Percentiles rank a stretch among this genome's conserved stretches.
Evolutionary conservation across 2,113 vertebrate species (phyloP).

Genomic region (Zeus faber): DNA sequence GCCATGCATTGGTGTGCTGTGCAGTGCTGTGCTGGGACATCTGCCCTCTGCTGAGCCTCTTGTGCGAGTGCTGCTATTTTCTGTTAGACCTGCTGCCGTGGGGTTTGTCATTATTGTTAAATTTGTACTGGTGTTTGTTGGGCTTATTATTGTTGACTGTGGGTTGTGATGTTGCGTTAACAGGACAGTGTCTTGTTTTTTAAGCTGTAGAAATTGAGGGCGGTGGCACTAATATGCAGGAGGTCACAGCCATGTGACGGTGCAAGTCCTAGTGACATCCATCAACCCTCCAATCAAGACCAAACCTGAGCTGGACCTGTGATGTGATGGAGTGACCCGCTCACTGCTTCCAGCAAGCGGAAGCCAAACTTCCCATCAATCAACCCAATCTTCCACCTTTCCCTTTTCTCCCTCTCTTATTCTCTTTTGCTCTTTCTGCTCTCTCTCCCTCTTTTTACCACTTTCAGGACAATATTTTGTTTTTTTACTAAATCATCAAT

Average conservation of each 20-base stretch:
- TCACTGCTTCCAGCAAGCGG: constrained; percentile 24
- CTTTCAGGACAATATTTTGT: too few species aligned
- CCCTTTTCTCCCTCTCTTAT: not conserved
- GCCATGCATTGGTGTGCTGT: not conserved
- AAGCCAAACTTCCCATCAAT: constrained; percentile 10
- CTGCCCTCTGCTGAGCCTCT: constrained; percentile 52
- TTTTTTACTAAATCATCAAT: too few species aligned
- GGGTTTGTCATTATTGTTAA: not conserved
- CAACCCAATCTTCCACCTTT: not conserved
- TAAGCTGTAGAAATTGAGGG: not conserved
- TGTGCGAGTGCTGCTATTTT: constrained; percentile 32
- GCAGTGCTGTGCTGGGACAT: constrained; percentile 43
- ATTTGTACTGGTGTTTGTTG: not conserved
- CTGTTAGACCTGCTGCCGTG: not conserved
- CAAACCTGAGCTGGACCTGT: constrained; percentile 19
- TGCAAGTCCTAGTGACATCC: constrained; percentile 18
- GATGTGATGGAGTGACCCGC: constrained; percentile 14
- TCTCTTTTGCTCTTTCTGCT: not conserved
- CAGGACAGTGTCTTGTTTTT: not conserved
- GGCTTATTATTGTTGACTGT: not conserved
- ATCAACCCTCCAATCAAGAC: constrained; percentile 26
- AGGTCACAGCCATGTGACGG: not conserved
- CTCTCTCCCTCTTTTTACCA: not conserved
- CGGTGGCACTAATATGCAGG: not conserved
- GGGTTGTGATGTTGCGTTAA: not conserved